Percentiles rank a stretch among this genome's conserved stretches.
Conservation (phyloP, 64 coral and sea anemone species). For the Porites australiensis region DNA sequence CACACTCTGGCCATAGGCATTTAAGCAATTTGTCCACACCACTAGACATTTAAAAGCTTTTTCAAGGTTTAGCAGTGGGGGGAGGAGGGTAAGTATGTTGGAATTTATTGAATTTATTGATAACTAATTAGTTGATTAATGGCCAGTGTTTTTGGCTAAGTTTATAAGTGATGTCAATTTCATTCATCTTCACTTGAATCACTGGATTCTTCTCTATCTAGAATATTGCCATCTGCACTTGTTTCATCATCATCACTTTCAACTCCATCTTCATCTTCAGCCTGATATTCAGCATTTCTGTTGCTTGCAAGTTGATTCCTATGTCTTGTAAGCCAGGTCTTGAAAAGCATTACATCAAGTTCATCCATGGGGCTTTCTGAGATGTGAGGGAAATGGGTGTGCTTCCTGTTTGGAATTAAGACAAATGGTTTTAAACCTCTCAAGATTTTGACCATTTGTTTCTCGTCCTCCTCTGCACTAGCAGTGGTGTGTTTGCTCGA, state of each 20-base stretch:
- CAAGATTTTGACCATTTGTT: slow-evolving; percentile 3
- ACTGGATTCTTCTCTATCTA: neutral
- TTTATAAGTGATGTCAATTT: too few species aligned
- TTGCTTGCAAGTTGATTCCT: neutral
- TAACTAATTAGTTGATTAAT: too few species aligned
- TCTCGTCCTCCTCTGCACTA: slow-evolving; percentile 6
- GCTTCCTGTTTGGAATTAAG: neutral
- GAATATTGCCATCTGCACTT: neutral
- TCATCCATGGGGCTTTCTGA: slow-evolving; percentile 7
- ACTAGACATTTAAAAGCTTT: too few species aligned
- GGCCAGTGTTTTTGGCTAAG: too few species aligned
- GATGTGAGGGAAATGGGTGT: neutral
- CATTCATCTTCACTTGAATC: neutral
- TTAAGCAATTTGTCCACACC: too few species aligned
- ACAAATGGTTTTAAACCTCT: neutral
- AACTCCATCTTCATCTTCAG: neutral
- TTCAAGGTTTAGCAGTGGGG: too few species aligned
- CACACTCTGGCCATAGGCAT: too few species aligned
- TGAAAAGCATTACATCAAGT: neutral
- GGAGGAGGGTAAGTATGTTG: too few species aligned
- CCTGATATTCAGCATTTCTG: neutral
- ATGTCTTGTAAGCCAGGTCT: slow-evolving; percentile 9
- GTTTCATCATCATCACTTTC: neutral
- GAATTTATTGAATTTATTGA: too few species aligned
- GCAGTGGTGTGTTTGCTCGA: slow-evolving; percentile 3